Evolutionary conservation across 2,113 vertebrate species (phyloP), one percentile per base, ranked within the genome.

Genomic region (Corvus hawaiiensis): DNA sequence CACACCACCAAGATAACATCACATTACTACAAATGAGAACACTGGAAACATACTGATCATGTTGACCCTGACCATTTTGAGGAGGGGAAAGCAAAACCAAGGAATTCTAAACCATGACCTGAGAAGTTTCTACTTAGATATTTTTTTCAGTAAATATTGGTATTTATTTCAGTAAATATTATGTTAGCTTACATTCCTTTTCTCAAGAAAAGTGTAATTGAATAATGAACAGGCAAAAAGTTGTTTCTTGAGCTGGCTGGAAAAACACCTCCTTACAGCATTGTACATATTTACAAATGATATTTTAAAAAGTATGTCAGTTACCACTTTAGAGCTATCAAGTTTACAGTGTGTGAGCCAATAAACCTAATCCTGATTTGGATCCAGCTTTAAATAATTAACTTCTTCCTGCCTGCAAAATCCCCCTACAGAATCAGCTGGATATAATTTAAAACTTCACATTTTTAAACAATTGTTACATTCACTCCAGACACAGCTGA

Each of bases 331-430:
- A 89, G 9, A 80, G 15, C n/a, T 90, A 90, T 77, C 26, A 71
- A 35, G 43, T 28, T 77, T 52, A 59, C 15, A 56, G 16, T 39
- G 11, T 62, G 21, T 67, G 16, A 93, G 30, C 39, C 64, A 95
- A 32, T 56, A 90, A 93, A 8, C 11, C n/a, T 37, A 75, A 75
- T 52, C 21, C 71, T 91, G 68, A 81, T 52, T 35, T 67, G 51
- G 20, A 94, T 84, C 63, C 55, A 90, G 79, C 7, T 80, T 62
- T 84, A 55, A 51, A 79, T 69, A 88, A 93, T 71, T 93, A 93
- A 95, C 49, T 83, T 87, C 41, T 79, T 94, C 78, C 88, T 92
- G 67, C 51, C 75, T 80, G 51, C 58, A 88, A 96, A 95, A 85
- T 90, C 8, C 43, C 64, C 73, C 33, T 66, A 26, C 39, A 67